Conservation (phyloP, 2,113 vertebrate genomes). For the Pica pica region DNA sequence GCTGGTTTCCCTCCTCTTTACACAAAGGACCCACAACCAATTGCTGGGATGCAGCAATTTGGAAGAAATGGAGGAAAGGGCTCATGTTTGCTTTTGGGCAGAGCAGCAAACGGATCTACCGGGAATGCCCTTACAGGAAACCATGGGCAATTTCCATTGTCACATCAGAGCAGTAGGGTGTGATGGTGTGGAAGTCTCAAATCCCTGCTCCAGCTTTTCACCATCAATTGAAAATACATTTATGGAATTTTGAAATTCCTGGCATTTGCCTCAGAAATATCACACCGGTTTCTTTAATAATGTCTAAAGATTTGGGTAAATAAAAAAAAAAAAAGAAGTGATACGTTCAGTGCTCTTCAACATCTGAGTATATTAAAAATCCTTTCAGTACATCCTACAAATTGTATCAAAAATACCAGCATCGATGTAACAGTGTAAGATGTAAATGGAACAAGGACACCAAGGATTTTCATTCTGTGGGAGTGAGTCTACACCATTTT, state of each 20-base stretch:
- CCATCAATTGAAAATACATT: not conserved
- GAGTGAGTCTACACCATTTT: not conserved
- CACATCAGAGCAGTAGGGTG: not conserved
- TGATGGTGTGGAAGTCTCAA: not conserved
- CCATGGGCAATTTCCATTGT: not conserved
- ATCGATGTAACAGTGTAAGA: not conserved
- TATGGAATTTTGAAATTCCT: not conserved
- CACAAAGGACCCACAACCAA: not conserved
- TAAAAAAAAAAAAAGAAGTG: not conserved
- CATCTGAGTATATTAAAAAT: slow-evolving; percentile 1
- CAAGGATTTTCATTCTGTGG: not conserved
- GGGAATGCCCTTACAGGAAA: not conserved
- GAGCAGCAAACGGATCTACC: fast-evolving
- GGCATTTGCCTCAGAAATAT: slow-evolving; percentile 14
- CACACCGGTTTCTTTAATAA: slow-evolving; percentile 2
- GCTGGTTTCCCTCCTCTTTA: not conserved
- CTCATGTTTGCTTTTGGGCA: not conserved
- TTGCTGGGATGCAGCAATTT: not conserved
- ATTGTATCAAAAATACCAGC: not conserved
- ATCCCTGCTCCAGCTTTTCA: not conserved
- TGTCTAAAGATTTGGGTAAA: not conserved
- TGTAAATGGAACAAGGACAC: not conserved
- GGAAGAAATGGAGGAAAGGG: not conserved
- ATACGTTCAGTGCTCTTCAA: not conserved
- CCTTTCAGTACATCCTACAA: not conserved